A percentile compares a stretch with the other conserved stretches of the same genome.
These are phyloP conservation scores for Galaxea fascicularis DNA, from an alignment of 92 coral and sea anemone genomes.

Conservation along the genomic window DNA sequence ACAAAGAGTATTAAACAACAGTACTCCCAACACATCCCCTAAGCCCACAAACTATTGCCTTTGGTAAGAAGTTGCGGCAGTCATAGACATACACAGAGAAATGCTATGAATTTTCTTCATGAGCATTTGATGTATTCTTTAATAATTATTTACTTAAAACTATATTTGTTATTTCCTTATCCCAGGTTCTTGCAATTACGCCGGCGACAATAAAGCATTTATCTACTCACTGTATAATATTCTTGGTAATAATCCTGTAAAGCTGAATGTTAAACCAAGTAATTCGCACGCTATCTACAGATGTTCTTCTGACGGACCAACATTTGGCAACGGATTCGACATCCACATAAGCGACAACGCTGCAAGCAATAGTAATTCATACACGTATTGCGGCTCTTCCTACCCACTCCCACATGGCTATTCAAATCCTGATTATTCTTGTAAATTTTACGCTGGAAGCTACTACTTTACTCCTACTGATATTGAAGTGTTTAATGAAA, in stretches of 20 bases:
- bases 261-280: background rate
- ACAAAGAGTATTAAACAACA: too few species aligned
- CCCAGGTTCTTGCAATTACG: background rate
- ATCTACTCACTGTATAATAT: constrained; percentile 43
- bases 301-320: constrained; percentile 43
- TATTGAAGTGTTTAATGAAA: constrained; percentile 26
- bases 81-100: too few species aligned
- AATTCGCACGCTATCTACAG: background rate
- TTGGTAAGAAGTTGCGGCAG: too few species aligned
- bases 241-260: constrained; percentile 32
- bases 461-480: background rate
- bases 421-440: background rate
- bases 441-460: constrained; percentile 45
- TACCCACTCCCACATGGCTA: constrained; percentile 33
- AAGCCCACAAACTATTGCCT: too few species aligned
- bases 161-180: background rate
- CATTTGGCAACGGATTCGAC: constrained; percentile 65
- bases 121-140: too few species aligned
- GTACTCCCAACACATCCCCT: too few species aligned
- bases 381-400: background rate
- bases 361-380: background rate
- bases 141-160: too few species aligned
- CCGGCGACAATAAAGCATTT: constrained; percentile 30
- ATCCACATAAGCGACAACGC: constrained; percentile 41
- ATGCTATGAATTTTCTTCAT: too few species aligned